Conservation (phyloP, 2,797 vertebrate species). For the Holocentrus rufus region DNA sequence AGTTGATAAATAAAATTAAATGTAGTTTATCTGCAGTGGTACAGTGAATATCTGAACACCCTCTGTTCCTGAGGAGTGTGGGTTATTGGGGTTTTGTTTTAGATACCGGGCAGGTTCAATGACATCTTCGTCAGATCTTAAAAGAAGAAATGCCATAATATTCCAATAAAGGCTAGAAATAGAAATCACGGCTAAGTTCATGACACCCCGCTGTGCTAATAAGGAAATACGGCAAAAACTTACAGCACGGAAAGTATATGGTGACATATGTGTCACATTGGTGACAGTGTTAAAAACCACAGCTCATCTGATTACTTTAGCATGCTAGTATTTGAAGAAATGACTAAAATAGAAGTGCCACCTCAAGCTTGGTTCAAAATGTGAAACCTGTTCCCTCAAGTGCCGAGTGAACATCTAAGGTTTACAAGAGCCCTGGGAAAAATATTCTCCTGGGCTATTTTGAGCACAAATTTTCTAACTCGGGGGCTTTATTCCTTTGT, state of each 20-base stretch:
- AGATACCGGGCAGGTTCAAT: conserved; percentile 43
- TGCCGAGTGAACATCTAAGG: conserved; percentile 38
- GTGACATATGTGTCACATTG: not conserved
- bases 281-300: conserved; percentile 24
- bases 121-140: conserved; percentile 49
- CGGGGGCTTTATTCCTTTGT: too few relatives aligned
- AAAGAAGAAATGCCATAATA: conserved; percentile 46
- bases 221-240: conserved; percentile 30
- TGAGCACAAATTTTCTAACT: too few relatives aligned
- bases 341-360: conserved; percentile 65
- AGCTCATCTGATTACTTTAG: conserved; percentile 57
- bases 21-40: conserved; percentile 10
- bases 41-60: not conserved
- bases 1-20: conserved; percentile 11
- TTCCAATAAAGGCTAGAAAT: conserved; percentile 31
- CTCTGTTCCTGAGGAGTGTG: conserved; percentile 17
- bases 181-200: conserved; percentile 33
- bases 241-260: not conserved
- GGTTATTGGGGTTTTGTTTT: conserved; percentile 24
- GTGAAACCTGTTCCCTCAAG: conserved; percentile 56
- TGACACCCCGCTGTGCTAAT: conserved; percentile 32
- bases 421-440: not conserved
- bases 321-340: conserved; percentile 9
- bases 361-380: conserved; percentile 30
- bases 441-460: too few relatives aligned